Evolutionary conservation across 2,888 invertebrate species (phyloP).

Genomic region (Acholoe squamosa): DNA sequence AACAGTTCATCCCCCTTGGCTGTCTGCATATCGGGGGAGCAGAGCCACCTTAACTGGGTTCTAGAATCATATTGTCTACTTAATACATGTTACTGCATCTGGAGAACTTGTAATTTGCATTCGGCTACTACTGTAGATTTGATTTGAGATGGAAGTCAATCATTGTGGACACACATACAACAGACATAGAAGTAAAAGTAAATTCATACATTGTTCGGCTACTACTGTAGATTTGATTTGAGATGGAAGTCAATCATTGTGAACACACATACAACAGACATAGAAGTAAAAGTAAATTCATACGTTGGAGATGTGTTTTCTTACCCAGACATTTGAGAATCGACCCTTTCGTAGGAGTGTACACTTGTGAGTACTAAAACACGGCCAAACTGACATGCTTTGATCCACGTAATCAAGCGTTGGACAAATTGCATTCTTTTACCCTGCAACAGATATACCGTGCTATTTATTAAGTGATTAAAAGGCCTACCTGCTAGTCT

Average conservation of each 20-base stretch:
- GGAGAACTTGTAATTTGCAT: not conserved
- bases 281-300: not conserved
- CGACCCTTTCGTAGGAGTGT: constrained; percentile 89
- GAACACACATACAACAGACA: not conserved
- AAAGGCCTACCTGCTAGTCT: too few species aligned
- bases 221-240: not conserved
- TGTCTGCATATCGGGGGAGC: not conserved
- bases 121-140: not conserved
- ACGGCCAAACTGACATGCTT: constrained; percentile 82
- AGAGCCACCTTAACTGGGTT: constrained; percentile 42
- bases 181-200: not conserved
- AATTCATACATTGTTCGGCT: not conserved
- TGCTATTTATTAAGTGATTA: too few species aligned
- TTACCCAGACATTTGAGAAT: constrained; percentile 54
- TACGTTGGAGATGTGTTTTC: not conserved
- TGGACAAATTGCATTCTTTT: constrained; percentile 87
- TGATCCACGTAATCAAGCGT: constrained; percentile 84
- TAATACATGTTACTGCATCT: not conserved
- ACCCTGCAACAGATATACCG: constrained; percentile 82
- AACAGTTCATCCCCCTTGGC: not conserved
- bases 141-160: not conserved
- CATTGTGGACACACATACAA: not conserved
- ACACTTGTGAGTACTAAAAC: constrained; percentile 90
- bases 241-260: not conserved
- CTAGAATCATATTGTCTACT: not conserved